phyloP scores from a whole-genome alignment of 2,797 vertebrate species.

The Paramormyrops hopkinsi region DNA sequence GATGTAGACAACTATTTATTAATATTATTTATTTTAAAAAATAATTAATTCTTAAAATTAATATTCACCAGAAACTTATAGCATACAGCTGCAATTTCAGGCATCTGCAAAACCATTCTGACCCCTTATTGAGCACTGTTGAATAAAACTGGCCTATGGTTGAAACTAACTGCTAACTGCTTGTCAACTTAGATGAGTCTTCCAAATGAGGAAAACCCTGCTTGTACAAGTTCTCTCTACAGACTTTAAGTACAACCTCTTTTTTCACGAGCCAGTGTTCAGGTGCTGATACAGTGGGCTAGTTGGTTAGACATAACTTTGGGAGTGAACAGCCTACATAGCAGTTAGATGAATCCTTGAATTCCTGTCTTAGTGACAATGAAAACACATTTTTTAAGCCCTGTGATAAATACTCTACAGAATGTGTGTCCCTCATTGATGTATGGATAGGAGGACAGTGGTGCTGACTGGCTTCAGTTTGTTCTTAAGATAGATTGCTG shows the following conservation, averaged over 20 bases:
- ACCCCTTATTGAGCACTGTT: not conserved
- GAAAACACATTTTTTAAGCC: slow-evolving; percentile 5
- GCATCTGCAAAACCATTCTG: not conserved
- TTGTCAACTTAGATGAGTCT: not conserved
- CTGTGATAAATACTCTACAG: not conserved
- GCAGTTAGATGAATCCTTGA: not conserved
- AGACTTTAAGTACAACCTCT: not conserved
- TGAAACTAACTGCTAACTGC: not conserved
- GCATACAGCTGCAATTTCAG: not conserved
- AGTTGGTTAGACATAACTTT: not conserved
- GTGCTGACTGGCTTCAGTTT: not conserved
- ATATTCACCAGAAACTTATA: not conserved
- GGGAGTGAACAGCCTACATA: not conserved
- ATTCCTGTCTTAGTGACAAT: not conserved
- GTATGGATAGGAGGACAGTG: not conserved
- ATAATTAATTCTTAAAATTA: not conserved
- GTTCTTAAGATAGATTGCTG: slow-evolving; percentile 7
- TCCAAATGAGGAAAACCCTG: not conserved
- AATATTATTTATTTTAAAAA: not conserved
- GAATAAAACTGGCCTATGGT: not conserved
- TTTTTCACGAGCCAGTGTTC: not conserved
- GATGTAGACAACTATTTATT: not conserved
- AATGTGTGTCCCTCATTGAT: not conserved
- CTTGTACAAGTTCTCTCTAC: not conserved
- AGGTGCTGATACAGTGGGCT: not conserved